Evolutionary conservation across 2,113 vertebrate genomes (phyloP).

Genomic region (Dipodomys spectabilis): DNA sequence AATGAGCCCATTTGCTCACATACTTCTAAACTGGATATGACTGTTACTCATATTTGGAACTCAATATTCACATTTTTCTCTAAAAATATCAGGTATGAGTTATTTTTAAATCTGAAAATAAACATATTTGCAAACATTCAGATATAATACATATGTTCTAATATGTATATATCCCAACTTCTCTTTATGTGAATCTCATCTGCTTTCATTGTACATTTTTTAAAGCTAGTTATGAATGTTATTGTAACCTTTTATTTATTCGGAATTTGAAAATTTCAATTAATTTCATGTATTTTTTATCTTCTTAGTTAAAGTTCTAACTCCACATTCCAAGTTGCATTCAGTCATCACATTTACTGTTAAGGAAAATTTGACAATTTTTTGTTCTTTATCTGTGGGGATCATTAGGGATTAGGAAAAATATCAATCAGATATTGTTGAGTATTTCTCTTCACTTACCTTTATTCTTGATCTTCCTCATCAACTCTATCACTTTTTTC

Average conservation of each 20-base stretch:
- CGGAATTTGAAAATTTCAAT: background rate
- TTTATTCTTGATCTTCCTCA: background rate
- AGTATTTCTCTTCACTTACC: background rate
- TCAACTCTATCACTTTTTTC: background rate
- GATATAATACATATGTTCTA: background rate
- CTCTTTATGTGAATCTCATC: background rate
- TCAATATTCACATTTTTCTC: no score
- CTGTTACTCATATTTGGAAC: no score
- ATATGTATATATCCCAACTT: background rate
- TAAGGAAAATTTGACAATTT: background rate
- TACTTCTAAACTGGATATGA: no score
- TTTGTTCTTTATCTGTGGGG: background rate
- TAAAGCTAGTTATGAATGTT: background rate
- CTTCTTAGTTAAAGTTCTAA: no score
- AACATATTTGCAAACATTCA: no score
- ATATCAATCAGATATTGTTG: background rate
- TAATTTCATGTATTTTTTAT: background rate
- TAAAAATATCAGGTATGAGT: no score
- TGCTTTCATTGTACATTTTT: background rate
- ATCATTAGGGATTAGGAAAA: background rate
- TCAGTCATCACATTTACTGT: no score
- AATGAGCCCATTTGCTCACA: no score
- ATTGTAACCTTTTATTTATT: background rate
- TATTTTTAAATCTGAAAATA: no score
- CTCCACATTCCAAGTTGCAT: background rate